These are phyloP conservation scores for Tetheella fluctuosa DNA, from an alignment of 2,888 invertebrate species.

Conservation along the genomic window DNA sequence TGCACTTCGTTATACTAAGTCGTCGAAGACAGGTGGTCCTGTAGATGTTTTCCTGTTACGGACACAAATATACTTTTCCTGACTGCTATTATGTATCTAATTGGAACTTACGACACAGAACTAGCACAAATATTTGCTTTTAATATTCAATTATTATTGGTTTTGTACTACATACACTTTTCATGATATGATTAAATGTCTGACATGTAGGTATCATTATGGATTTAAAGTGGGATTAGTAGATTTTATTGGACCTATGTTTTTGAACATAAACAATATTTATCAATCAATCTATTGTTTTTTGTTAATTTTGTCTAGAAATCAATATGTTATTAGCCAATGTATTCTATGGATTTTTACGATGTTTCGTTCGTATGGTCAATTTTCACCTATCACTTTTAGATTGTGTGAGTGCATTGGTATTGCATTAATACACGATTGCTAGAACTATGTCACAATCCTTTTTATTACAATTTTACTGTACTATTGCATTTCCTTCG, in stretches of 20 bases:
- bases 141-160: constrained; percentile 13
- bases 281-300: neutral
- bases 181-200: too few relatives aligned
- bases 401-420: neutral
- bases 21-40: constrained; percentile 70
- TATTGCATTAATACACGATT: neutral
- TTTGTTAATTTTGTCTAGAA: neutral
- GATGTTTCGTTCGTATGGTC: too few relatives aligned
- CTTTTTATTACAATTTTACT: neutral
- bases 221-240: neutral
- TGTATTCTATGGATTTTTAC: too few relatives aligned
- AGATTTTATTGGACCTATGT: too few relatives aligned
- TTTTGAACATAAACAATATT: neutral
- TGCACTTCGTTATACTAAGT: constrained; percentile 73
- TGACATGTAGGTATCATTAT: neutral
- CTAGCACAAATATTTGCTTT: constrained; percentile 6
- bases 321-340: too few relatives aligned
- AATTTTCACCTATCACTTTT: too few relatives aligned
- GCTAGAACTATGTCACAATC: neutral
- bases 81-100: constrained; percentile 8
- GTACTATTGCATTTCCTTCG: neutral
- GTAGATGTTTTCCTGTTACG: constrained; percentile 40
- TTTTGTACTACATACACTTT: neutral
- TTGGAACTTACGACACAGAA: constrained; percentile 13
- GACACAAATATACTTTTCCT: constrained; percentile 32